Evolutionary conservation across 2,888 invertebrate species (phyloP).

Genomic region (Leucophenga montana): DNA sequence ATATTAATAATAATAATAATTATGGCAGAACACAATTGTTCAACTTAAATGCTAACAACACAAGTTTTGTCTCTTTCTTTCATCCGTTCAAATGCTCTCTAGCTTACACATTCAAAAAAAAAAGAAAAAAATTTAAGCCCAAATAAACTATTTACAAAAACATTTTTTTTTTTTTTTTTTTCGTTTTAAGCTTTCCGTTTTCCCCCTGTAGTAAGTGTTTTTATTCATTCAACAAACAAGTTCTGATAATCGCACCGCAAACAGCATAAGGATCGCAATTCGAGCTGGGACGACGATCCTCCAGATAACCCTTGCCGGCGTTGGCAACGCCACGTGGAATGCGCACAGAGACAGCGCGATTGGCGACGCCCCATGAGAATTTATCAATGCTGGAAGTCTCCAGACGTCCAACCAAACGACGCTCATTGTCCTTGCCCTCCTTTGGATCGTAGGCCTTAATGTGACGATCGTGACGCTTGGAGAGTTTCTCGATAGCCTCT

Average conservation of each 20-base stretch:
- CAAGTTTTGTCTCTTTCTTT: conserved; percentile 21
- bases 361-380: conserved; percentile 80
- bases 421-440: conserved; percentile 84
- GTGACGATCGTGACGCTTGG: conserved; percentile 82
- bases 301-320: conserved; percentile 83
- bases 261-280: conserved; percentile 84
- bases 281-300: conserved; percentile 84
- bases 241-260: conserved; percentile 78
- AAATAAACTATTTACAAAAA: conserved; percentile 40
- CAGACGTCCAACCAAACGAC: conserved; percentile 82
- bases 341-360: conserved; percentile 81
- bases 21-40: conserved; percentile 52
- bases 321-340: conserved; percentile 82
- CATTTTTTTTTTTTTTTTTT: conserved; percentile 4
- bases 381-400: conserved; percentile 82
- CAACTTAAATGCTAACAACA: conserved; percentile 52
- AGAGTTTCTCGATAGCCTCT: conserved; percentile 82
- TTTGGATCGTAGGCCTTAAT: conserved; percentile 86
- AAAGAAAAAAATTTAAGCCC: conserved; percentile 33
- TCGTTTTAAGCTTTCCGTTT: neutral
- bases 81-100: conserved; percentile 25
- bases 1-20: conserved; percentile 35
- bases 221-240: conserved; percentile 66
- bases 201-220: neutral
- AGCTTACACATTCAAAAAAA: conserved; percentile 43